Evolutionary conservation across 1,140 invertebrate species (phyloP).

Genomic region (Apocrypta bakeri): DNA sequence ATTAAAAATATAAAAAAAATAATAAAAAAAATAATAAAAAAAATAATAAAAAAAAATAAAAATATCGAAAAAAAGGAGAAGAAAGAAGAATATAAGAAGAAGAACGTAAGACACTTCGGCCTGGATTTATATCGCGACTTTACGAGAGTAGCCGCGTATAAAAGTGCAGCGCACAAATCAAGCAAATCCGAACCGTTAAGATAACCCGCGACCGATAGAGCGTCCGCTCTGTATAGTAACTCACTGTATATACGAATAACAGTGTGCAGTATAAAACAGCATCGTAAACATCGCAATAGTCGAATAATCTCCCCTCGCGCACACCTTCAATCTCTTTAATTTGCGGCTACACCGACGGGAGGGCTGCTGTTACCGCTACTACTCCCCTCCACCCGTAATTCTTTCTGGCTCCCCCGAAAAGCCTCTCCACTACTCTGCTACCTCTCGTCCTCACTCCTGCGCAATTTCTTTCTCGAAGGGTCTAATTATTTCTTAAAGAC

Average conservation of each 20-base stretch:
- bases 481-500: conserved; percentile 37
- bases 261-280: background rate
- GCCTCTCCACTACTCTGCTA: no score
- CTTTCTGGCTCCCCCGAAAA: background rate
- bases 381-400: no score
- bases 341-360: background rate
- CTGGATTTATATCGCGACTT: conserved; percentile 7
- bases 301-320: background rate
- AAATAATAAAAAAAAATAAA: background rate
- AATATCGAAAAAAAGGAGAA: no score
- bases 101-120: background rate
- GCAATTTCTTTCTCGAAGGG: conserved; percentile 21
- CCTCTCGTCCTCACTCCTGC: background rate
- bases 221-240: background rate
- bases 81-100: background rate
- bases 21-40: background rate
- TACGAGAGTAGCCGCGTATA: background rate
- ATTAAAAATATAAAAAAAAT: background rate
- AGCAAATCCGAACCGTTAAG: background rate
- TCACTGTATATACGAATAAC: background rate
- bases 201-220: background rate
- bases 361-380: background rate
- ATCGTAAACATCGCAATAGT: background rate
- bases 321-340: conserved; percentile 16
- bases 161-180: conserved; percentile 9